Evolutionary conservation across 2,888 invertebrate genomes (phyloP), one percentile per base, ranked within the genome.

Genomic region (Portevinia maculata): DNA sequence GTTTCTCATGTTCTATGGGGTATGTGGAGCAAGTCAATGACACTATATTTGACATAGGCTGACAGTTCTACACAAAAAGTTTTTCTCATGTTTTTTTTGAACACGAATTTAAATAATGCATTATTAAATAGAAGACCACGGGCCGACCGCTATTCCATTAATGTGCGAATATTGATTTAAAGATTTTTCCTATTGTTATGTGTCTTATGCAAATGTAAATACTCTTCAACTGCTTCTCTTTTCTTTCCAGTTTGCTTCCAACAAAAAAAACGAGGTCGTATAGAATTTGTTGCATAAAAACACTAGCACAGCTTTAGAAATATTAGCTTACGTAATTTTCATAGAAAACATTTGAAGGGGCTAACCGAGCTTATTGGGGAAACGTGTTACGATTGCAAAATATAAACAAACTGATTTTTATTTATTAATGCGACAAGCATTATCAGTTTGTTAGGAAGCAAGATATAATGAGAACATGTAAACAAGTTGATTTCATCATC

Each of bases 11-110:
- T 55, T 48, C 41, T 24, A 30, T 52, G 53, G 37, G 24, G 39
- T 73, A 79, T 75, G 79, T 81, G 19, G 79, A 81, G 79, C 79
- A 75, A 81, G 79, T 81, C 79, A 81, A 70, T 81, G 79, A 81
- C 79, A 81, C 62, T 65, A 41, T 67, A 64, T 69, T 37, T 70
- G 79, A 81, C 75, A 81, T 13, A 19, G 39, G 55, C 21, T 50
- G 69, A 59, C 50, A 59, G 57, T 37, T 48, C 28, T 21, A 41
- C 37, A 17, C 24, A 41, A 17, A 32, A 19, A n/a, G 11, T 24
- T 21, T 7, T 37, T 71, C 32, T 30, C 73, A 32, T 69, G 7
- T 24, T 34, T 41, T 17, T 50, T 32, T 55, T 53, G 8, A 0
- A 15, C 21, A 15, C 46, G n/a, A 53, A 64, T 64, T 52, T 13